Conservation (phyloP, 2,888 invertebrate genomes). For the Gerosis bhagava region DNA sequence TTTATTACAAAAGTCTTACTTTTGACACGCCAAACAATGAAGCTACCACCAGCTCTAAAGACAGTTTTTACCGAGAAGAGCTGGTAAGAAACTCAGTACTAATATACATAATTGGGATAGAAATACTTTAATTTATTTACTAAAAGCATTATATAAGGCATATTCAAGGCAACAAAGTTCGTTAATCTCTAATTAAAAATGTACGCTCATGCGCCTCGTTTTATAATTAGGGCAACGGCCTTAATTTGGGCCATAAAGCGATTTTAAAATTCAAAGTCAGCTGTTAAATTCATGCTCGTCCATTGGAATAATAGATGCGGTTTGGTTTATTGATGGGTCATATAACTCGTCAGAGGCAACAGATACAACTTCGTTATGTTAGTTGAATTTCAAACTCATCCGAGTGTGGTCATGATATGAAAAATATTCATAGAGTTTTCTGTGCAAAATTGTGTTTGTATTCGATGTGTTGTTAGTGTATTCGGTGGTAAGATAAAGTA, state of each 20-base stretch:
- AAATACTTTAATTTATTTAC: too few species aligned
- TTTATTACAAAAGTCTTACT: too few species aligned
- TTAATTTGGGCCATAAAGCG: slow-evolving; percentile 64
- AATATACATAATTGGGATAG: too few species aligned
- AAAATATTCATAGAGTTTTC: slow-evolving; percentile 28
- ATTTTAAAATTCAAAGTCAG: slow-evolving; percentile 72
- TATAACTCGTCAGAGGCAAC: slow-evolving; percentile 67
- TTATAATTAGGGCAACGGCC: slow-evolving; percentile 64
- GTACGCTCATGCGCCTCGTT: slow-evolving; percentile 40
- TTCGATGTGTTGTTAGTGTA: background rate
- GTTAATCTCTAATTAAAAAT: slow-evolving; percentile 49
- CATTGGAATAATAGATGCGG: slow-evolving; percentile 75
- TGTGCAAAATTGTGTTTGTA: slow-evolving; percentile 28
- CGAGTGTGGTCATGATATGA: slow-evolving; percentile 60
- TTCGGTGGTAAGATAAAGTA: background rate
- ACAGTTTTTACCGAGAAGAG: too few species aligned
- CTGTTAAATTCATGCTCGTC: slow-evolving; percentile 52
- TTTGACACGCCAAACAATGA: too few species aligned
- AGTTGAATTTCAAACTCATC: slow-evolving; percentile 76
- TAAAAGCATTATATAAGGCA: background rate
- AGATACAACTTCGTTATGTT: slow-evolving; percentile 54
- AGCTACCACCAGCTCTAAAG: too few species aligned
- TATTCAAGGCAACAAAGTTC: slow-evolving; percentile 11
- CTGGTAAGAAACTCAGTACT: too few species aligned
- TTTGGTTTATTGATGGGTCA: slow-evolving; percentile 76